Percentiles rank a stretch among this genome's conserved stretches.
These are phyloP conservation scores for Pagetopsis macropterus DNA, from an alignment of 2,797 vertebrate species.

Conservation along the genomic window DNA sequence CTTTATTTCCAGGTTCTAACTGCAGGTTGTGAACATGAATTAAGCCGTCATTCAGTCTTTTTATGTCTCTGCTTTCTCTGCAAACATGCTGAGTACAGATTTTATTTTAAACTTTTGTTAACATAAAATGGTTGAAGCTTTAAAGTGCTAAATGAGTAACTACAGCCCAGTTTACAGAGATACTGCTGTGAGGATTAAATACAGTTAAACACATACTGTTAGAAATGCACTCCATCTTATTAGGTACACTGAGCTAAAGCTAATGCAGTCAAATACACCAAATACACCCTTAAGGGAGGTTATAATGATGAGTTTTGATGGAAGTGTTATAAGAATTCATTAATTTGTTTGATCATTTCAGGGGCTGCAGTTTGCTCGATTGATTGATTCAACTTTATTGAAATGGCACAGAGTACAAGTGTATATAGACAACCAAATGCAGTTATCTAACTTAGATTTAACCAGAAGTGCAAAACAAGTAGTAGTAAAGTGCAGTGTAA, in stretches of 20 bases:
- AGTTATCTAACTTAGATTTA: no score
- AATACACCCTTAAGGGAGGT: not conserved
- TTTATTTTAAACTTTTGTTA: constrained; percentile 12
- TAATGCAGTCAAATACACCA: not conserved
- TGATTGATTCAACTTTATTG: no score
- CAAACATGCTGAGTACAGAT: not conserved
- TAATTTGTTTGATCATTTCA: no score
- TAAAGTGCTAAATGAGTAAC: no score
- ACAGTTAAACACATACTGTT: not conserved
- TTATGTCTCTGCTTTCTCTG: constrained; percentile 9
- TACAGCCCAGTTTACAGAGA: not conserved
- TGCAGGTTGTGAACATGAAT: constrained; percentile 26
- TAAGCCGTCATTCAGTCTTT: constrained; percentile 27
- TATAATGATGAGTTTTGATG: not conserved
- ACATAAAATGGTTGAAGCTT: not conserved
- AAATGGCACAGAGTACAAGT: no score
- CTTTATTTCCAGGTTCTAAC: constrained; percentile 17
- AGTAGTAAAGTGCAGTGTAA: no score
- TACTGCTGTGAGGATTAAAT: not conserved
- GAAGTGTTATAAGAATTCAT: not conserved
- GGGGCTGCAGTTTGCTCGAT: no score
- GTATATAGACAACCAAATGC: no score
- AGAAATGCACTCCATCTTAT: not conserved
- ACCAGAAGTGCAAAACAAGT: no score
- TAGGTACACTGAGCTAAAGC: not conserved